Percentiles rank a stretch among this genome's conserved stretches.
Evolutionary conservation across 1,140 invertebrate genomes (phyloP).

Genomic region (Tenebrio molitor): DNA sequence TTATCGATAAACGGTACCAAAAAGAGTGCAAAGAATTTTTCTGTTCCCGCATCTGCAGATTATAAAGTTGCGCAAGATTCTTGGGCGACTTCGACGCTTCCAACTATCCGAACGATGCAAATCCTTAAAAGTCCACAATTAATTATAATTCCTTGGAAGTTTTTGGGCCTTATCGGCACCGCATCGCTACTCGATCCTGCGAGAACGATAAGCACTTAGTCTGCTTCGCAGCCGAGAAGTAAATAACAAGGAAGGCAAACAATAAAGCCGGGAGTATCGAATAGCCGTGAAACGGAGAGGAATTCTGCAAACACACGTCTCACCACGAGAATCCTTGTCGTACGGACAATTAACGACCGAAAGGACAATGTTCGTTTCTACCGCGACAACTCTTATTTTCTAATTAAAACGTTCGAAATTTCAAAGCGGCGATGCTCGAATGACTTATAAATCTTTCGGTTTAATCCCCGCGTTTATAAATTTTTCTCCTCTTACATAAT

Average conservation of each 20-base stretch:
- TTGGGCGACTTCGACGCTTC: not conserved
- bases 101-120: constrained; percentile 24
- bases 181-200: constrained; percentile 23
- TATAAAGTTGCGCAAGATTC: constrained; percentile 16
- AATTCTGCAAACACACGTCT: constrained; percentile 17
- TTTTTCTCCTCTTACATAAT: constrained; percentile 42
- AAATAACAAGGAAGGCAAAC: constrained; percentile 1
- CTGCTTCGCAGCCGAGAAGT: not conserved
- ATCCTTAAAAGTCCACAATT: constrained; percentile 41
- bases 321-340: constrained; percentile 11
- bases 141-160: constrained; percentile 45
- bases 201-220: constrained; percentile 18
- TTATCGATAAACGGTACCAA: no score
- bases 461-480: constrained; percentile 43
- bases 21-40: no score
- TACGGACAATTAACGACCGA: constrained; percentile 16
- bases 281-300: not conserved
- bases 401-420: constrained; percentile 37
- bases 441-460: constrained; percentile 33
- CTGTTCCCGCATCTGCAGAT: no score
- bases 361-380: constrained; percentile 26
- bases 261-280: constrained; percentile 9
- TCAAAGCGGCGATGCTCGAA: not conserved
- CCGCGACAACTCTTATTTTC: constrained; percentile 31
- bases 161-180: constrained; percentile 32